Evolutionary conservation across 1,140 invertebrate species (phyloP), one percentile per base, ranked within the genome.

Genomic region (Brachionus rubens): DNA sequence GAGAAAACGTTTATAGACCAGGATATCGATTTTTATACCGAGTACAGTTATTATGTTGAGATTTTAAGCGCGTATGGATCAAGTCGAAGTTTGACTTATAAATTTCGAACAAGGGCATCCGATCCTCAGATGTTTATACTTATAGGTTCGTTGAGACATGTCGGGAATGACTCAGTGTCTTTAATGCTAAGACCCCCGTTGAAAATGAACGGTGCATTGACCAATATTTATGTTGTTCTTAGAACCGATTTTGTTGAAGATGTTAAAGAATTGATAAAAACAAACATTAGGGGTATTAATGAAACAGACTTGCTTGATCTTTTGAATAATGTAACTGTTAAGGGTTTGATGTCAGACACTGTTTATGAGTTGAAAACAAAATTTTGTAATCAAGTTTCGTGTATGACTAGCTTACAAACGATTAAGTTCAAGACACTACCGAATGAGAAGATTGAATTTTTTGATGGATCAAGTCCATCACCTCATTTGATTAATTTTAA

Each of bases 371-470:
- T 72, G 1, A 72, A 72, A 19, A 50, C 46, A 3, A 50, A 50
- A 28, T 72, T 50, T 72, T 72, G 68, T 2, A 72, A 72, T n/a
- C 68, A 54, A 40, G 24, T 41, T n/a, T 33, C 46, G 1, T 72
- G 68, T 72, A 28, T 72, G 5, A 24, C 24, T n/a, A 72, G 68
- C 14, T n/a, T 50, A 9, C 46, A 54, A 30, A 40, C 68, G 16
- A 72, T 72, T 9, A 72, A 41, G 16, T 36, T 72, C 16, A 48
- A 54, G 19, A 72, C 68, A 12, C 33, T 65, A 21, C 4, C 33
- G 3, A 65, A 65, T 43, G 59, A 65, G 19, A 46, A 24, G 43
- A 65, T 65, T 10, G 16, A 26, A 21, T 43, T 65, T 43, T 65
- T 65, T 43, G 36, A 65, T 12, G 59, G 19, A 4, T 14, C 43